Percentiles rank a stretch among this genome's conserved stretches.
These are phyloP conservation scores for Cranoglanis bouderius DNA, from an alignment of 2,113 vertebrate genomes.

Conservation along the genomic window DNA sequence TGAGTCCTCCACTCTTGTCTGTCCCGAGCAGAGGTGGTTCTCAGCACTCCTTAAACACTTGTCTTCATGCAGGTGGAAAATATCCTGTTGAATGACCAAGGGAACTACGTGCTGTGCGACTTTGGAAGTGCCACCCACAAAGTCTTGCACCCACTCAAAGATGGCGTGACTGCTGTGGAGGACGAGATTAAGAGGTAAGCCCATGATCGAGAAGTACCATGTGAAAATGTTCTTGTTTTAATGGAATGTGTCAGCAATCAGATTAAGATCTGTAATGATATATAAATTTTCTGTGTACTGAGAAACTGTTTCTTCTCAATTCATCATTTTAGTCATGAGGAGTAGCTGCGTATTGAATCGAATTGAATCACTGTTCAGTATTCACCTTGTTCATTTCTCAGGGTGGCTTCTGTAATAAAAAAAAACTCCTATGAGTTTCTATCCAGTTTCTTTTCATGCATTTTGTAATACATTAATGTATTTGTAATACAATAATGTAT, in stretches of 20 bases:
- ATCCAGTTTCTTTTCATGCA: not conserved
- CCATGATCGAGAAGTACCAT: not conserved
- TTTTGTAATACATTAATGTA: not conserved
- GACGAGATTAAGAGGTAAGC: conserved; percentile 97
- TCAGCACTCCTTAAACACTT: conserved; percentile 14
- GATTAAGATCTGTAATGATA: not conserved
- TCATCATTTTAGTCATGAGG: not conserved
- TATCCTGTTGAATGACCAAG: conserved; percentile 89
- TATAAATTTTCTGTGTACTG: not conserved
- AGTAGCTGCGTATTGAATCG: not conserved
- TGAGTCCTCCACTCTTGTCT: conserved; percentile 9
- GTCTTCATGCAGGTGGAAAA: conserved; percentile 86
- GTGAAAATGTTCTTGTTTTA: not conserved
- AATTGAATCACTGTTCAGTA: not conserved
- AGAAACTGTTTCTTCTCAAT: not conserved
- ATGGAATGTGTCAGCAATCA: not conserved
- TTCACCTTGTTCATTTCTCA: not conserved
- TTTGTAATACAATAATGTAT: too few relatives aligned
- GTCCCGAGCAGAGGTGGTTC: conserved; percentile 19
- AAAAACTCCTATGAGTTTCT: not conserved
- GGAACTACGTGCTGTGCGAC: conserved; percentile 95
- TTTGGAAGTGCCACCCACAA: conserved; percentile 97
- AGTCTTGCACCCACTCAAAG: conserved; percentile 87
- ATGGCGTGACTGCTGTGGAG: conserved; percentile 91
- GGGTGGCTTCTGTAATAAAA: not conserved